Percentiles rank a stretch among this genome's conserved stretches.
Evolutionary conservation across 1,140 invertebrate species (phyloP).

Genomic region (Zaprionus gabonicus): DNA sequence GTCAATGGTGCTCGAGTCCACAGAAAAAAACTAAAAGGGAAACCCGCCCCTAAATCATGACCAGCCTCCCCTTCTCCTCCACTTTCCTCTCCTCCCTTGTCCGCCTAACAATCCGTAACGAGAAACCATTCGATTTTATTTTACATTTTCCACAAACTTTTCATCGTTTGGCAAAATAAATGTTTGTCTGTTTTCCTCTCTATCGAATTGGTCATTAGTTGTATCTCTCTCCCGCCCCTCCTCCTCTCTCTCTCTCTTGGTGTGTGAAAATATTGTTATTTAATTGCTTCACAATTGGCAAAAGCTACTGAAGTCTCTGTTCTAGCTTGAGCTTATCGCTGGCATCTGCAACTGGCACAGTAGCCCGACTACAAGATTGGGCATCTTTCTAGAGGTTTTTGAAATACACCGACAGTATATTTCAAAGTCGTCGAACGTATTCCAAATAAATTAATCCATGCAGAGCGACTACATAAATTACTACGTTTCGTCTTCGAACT

Average conservation of each 20-base stretch:
- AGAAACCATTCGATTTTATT: constrained; percentile 71
- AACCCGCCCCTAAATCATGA: constrained; percentile 69
- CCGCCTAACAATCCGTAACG: constrained; percentile 60
- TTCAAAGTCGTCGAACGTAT: constrained; percentile 54
- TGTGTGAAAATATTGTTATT: constrained; percentile 66
- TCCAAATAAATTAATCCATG: constrained; percentile 66
- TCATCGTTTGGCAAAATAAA: constrained; percentile 72
- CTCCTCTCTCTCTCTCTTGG: not conserved
- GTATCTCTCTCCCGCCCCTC: constrained; percentile 2
- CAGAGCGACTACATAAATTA: constrained; percentile 42
- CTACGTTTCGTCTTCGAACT: constrained; percentile 34
- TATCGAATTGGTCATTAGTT: constrained; percentile 49
- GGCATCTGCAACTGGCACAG: constrained; percentile 48
- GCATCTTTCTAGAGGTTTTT: constrained; percentile 27
- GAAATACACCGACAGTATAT: constrained; percentile 60
- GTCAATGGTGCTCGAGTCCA: constrained; percentile 50
- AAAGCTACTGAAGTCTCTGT: constrained; percentile 3
- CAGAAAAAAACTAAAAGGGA: constrained; percentile 20
- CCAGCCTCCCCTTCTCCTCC: constrained; percentile 21
- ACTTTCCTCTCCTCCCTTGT: not conserved
- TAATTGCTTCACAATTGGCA: constrained; percentile 72
- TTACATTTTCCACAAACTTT: constrained; percentile 68
- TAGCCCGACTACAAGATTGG: constrained; percentile 48
- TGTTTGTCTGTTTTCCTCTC: constrained; percentile 37
- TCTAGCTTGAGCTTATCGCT: constrained; percentile 37